phyloP scores from a whole-genome alignment of 2,888 invertebrate species.

The Amblyteles armatorius region DNA sequence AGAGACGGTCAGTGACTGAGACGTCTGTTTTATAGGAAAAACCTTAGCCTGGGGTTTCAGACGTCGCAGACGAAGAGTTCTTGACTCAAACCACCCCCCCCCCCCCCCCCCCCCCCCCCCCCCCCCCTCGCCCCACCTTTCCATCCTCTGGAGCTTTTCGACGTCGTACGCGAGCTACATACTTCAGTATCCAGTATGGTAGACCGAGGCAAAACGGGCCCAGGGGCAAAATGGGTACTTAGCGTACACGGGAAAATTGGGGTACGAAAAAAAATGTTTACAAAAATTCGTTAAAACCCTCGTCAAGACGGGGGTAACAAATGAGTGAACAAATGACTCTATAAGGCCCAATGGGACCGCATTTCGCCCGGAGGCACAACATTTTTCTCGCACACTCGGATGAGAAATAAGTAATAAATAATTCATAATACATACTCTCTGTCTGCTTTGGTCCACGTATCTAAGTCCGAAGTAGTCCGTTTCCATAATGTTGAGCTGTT shows the following conservation, averaged over 20 bases:
- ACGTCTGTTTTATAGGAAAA: constrained; percentile 18
- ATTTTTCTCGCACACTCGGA: background rate
- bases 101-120: background rate
- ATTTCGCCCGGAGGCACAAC: too few species aligned
- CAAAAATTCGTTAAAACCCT: background rate
- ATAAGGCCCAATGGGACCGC: too few species aligned
- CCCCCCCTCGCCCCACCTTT: background rate
- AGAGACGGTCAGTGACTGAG: constrained; percentile 3
- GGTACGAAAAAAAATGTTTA: too few species aligned
- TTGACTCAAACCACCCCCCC: constrained; percentile 2
- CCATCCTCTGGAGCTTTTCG: constrained; percentile 25
- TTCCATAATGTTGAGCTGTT: constrained; percentile 95
- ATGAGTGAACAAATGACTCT: too few species aligned
- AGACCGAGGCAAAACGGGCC: too few species aligned
- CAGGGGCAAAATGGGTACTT: too few species aligned
- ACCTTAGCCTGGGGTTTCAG: background rate
- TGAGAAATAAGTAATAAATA: constrained; percentile 10
- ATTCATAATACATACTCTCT: constrained; percentile 89
- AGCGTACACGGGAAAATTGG: too few species aligned
- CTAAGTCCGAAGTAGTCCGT: constrained; percentile 97
- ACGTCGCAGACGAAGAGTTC: constrained; percentile 13
- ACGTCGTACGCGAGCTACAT: constrained; percentile 23
- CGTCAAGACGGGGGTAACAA: too few species aligned
- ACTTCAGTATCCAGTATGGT: constrained; percentile 22
- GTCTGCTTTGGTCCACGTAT: constrained; percentile 95